Percentiles rank a stretch among this genome's conserved stretches.
phyloP scores from a whole-genome alignment of 1,140 invertebrate species.

The Drosophila lacertosa region DNA sequence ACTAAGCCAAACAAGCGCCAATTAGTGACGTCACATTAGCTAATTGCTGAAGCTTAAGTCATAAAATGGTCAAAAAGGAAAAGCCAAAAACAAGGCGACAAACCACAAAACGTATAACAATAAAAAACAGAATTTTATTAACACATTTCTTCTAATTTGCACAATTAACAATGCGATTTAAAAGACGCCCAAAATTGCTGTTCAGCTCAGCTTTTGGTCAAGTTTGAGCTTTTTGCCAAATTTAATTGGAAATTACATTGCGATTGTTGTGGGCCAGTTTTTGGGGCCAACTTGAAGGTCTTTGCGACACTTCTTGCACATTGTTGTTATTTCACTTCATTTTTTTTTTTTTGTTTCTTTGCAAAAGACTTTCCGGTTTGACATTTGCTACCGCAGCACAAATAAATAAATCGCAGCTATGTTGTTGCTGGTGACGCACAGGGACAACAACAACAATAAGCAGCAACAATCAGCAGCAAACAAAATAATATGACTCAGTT shows the following conservation, averaged over 20 bases:
- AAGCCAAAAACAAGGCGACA: background rate
- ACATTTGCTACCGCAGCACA: slow-evolving; percentile 40
- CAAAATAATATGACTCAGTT: slow-evolving; percentile 54
- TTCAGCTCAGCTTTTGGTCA: background rate
- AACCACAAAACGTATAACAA: background rate
- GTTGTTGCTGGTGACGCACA: slow-evolving; percentile 55
- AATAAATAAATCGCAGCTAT: slow-evolving; percentile 67
- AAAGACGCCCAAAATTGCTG: too few species aligned
- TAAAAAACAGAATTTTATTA: background rate
- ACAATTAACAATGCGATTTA: background rate
- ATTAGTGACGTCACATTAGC: background rate
- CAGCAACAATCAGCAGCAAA: slow-evolving; percentile 17
- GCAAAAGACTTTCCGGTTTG: slow-evolving; percentile 30
- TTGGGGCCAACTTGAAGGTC: slow-evolving; percentile 4
- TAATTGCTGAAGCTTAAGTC: background rate
- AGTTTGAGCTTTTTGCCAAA: slow-evolving; percentile 12
- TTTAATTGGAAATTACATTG: slow-evolving; percentile 7
- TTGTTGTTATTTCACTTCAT: background rate
- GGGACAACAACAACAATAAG: slow-evolving; percentile 18
- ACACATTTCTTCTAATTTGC: background rate
- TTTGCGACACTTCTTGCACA: slow-evolving; percentile 10
- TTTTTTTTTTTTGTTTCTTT: background rate
- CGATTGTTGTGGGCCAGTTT: background rate
- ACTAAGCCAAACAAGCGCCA: background rate
- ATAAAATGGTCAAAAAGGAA: too few species aligned